Percentiles rank a stretch among this genome's conserved stretches.
Evolutionary conservation across 2,888 invertebrate species (phyloP).

Genomic region (Himalopsyche tibetana): DNA sequence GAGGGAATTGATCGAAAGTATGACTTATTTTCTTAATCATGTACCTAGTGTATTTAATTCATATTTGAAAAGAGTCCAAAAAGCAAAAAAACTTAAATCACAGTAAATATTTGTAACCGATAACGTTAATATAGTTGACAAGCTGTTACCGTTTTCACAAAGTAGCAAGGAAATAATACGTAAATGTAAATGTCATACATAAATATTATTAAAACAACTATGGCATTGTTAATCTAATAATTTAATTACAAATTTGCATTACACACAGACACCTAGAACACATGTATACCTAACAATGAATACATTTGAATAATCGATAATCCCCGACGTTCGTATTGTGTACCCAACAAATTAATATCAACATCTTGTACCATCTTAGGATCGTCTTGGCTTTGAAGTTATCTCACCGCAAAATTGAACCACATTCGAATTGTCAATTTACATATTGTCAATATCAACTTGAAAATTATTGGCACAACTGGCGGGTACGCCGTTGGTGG

Average conservation of each 20-base stretch:
- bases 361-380: not conserved
- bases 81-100: too few species aligned
- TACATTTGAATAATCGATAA: constrained; percentile 23
- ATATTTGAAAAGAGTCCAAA: too few species aligned
- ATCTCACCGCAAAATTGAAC: constrained; percentile 15
- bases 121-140: too few species aligned
- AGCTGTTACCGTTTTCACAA: too few species aligned
- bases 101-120: too few species aligned
- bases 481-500: constrained; percentile 46
- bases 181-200: too few species aligned
- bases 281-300: not conserved
- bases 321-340: constrained; percentile 14
- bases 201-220: not conserved
- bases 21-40: too few species aligned
- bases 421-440: constrained; percentile 64
- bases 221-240: not conserved
- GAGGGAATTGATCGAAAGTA: too few species aligned
- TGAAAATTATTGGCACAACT: constrained; percentile 56
- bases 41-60: too few species aligned
- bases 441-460: constrained; percentile 64
- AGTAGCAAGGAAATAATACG: too few species aligned
- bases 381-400: not conserved
- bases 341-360: constrained; percentile 21
- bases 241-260: not conserved
- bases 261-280: not conserved